A percentile compares a stretch with the other conserved stretches of the same genome.
phyloP scores from a whole-genome alignment of 2,797 vertebrate genomes.

The Sphenopsis melanotis region DNA sequence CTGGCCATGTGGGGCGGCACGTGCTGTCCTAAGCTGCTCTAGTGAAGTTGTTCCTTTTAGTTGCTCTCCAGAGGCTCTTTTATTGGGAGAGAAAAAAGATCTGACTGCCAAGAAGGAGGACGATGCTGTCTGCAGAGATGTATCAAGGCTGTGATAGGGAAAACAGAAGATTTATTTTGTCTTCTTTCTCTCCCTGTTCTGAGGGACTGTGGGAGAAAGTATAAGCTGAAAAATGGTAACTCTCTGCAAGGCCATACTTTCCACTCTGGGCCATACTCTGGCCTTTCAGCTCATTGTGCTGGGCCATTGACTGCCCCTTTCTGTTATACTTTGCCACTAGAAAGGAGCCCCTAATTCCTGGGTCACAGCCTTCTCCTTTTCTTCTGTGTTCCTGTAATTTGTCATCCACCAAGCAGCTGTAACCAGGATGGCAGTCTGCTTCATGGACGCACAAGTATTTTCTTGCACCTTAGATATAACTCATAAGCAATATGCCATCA shows the following conservation, averaged over 20 bases:
- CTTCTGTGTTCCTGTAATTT: neutral
- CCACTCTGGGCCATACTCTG: neutral
- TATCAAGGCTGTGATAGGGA: neutral
- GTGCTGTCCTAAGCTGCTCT: slow-evolving; percentile 44
- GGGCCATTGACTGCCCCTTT: neutral
- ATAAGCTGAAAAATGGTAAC: neutral
- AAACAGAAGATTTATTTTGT: neutral
- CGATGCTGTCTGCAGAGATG: neutral
- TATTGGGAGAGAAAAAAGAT: slow-evolving; percentile 52
- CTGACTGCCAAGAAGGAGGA: slow-evolving; percentile 47
- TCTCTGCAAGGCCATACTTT: neutral
- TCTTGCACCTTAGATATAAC: neutral
- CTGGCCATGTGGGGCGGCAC: slow-evolving; percentile 14
- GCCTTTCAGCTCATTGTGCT: neutral
- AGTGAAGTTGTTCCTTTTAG: slow-evolving; percentile 27
- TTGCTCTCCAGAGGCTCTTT: slow-evolving; percentile 55
- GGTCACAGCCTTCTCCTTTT: neutral
- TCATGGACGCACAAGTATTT: neutral
- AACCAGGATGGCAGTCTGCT: neutral
- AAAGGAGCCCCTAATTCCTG: neutral
- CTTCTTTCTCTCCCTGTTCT: neutral
- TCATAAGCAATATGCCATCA: neutral
- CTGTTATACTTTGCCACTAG: neutral
- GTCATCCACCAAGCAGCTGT: neutral
- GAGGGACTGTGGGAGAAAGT: neutral